Evolutionary conservation across 2,888 invertebrate species (phyloP).

Genomic region (Drosophila fungiperda): DNA sequence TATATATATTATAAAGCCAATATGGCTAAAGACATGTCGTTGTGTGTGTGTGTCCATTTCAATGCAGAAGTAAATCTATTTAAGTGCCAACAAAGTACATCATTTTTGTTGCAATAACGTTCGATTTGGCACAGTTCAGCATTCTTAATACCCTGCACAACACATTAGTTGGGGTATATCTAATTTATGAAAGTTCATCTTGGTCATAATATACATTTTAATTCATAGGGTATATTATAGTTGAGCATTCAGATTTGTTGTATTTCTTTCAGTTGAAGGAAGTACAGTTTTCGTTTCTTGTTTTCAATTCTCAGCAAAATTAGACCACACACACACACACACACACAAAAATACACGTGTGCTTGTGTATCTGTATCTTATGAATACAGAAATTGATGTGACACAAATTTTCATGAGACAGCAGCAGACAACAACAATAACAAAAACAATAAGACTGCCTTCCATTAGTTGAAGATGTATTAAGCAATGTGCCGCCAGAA

Average conservation of each 20-base stretch:
- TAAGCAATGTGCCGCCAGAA: constrained; percentile 43
- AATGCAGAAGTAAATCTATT: constrained; percentile 65
- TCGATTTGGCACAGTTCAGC: constrained; percentile 74
- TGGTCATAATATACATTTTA: neutral
- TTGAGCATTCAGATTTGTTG: neutral
- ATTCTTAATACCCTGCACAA: constrained; percentile 39
- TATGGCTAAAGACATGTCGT: neutral
- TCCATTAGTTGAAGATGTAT: constrained; percentile 51
- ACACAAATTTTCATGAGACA: constrained; percentile 55
- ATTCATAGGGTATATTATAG: neutral
- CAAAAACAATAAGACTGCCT: constrained; percentile 31
- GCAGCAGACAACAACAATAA: constrained; percentile 14
- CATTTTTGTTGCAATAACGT: constrained; percentile 65
- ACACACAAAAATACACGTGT: neutral
- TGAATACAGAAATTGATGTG: constrained; percentile 53
- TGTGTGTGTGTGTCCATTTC: constrained; percentile 23
- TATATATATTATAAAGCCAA: constrained; percentile 34
- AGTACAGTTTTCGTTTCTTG: constrained; percentile 17
- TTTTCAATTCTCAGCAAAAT: constrained; percentile 65
- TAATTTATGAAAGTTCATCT: neutral
- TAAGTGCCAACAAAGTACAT: constrained; percentile 57
- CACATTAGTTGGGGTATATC: constrained; percentile 3
- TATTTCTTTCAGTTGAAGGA: constrained; percentile 1
- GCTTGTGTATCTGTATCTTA: constrained; percentile 9
- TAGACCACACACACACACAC: constrained; percentile 22